A percentile compares a stretch with the other conserved stretches of the same genome.
Evolutionary conservation across 2,113 vertebrate genomes (phyloP).

Genomic region (Pterophyllum scalare): DNA sequence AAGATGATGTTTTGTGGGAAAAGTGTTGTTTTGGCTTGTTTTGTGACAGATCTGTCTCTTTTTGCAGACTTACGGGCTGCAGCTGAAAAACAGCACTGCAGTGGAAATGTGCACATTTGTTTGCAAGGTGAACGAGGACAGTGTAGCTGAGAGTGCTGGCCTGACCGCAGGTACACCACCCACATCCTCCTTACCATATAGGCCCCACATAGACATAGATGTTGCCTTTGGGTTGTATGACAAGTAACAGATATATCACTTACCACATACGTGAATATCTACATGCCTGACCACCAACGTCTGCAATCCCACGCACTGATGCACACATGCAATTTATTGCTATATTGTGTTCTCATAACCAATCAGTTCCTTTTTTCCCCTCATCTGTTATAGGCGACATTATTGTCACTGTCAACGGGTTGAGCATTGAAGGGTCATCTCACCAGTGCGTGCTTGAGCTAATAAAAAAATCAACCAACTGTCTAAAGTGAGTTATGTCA

Average conservation of each 20-base stretch:
- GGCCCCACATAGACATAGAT: background rate
- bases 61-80: constrained; percentile 86
- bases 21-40: background rate
- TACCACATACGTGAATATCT: background rate
- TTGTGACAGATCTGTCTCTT: background rate
- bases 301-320: background rate
- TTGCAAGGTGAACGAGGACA: constrained; percentile 86
- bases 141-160: constrained; percentile 88
- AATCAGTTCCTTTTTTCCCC: constrained; percentile 14
- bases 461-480: constrained; percentile 88
- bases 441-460: constrained; percentile 88
- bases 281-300: background rate
- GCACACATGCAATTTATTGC: background rate
- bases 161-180: constrained; percentile 86
- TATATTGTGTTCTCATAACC: background rate
- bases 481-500: constrained; percentile 83
- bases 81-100: constrained; percentile 70
- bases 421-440: constrained; percentile 83
- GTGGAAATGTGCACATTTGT: constrained; percentile 87
- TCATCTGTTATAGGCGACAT: constrained; percentile 85
- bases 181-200: background rate
- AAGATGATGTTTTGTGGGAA: background rate
- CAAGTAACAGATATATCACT: background rate
- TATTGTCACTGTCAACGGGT: constrained; percentile 87
- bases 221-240: background rate